Evolutionary conservation across 2,113 vertebrate species (phyloP), one percentile per base, ranked within the genome.

Genomic region (Psittacus erithacus): DNA sequence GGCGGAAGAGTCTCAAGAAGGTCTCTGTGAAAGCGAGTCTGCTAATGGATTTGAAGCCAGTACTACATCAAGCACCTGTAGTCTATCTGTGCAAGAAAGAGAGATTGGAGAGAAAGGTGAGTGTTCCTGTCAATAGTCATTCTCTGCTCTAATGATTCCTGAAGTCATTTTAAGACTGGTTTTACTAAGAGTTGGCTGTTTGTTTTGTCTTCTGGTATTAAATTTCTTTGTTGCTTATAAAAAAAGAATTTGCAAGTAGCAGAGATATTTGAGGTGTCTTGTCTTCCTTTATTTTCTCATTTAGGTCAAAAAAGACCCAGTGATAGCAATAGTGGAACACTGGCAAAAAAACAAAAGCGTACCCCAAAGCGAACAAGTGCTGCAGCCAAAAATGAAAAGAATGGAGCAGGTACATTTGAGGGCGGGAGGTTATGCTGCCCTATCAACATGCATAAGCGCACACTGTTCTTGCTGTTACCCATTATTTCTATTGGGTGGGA

Each of bases 281-380:
- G 50, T 59, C 33, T 59, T 35, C 22, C 22, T 59, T 59, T 59
- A 35, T 59, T 59, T 59, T 35, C 50, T 81, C 38, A 35, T 85
- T 57, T 82, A 99, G 99, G 99, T 97, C 99, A 99, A 90, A 99
- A 99, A 97, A 97, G 99, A 60, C 94, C 98, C 86, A 98, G 97
- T 35, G 99, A 99, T 53, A 97, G 98, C 92, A 98, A 90, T 75
- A 96, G 95, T 29, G 98, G 98, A 70, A 98, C 99, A 7, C 79
- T 98, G 60, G 97, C 99, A 65, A 99, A 99, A 96, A 99, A 99
- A 82, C 99, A 98, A 50, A 99, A 99, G 97, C 99, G 99, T 62
- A 99, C 98, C 93, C 99, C 99, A 98, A 99, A 99, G 97, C 98
- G 98, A 92, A 91, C 97, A 25, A 98, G 96, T 96, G 96, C 98